phyloP scores from a whole-genome alignment of 2,888 invertebrate species.

The Netelia melanura region DNA sequence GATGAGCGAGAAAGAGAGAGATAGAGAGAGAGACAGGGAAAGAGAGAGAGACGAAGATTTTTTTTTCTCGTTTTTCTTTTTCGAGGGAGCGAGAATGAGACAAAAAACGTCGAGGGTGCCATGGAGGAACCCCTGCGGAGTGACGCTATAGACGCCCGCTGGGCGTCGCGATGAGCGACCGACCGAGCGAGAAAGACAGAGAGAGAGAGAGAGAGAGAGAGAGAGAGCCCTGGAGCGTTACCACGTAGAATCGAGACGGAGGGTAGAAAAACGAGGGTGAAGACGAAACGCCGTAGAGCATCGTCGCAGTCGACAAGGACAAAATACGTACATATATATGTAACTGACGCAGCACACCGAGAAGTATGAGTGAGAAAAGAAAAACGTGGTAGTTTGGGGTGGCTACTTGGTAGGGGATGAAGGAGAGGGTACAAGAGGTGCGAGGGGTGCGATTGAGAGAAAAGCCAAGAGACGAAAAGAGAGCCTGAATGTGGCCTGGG shows the following conservation, averaged over 20 bases:
- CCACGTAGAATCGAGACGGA: conserved; percentile 40
- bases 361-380: conserved; percentile 37
- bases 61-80: conserved; percentile 14
- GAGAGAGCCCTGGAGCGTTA: conserved; percentile 5
- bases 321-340: background rate
- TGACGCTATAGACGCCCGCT: conserved; percentile 52
- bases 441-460: conserved; percentile 77
- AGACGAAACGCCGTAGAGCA: conserved; percentile 37
- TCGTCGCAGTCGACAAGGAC: conserved; percentile 26
- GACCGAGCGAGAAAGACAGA: conserved; percentile 20
- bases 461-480: conserved; percentile 74
- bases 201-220: conserved; percentile 27
- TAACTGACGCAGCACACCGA: background rate
- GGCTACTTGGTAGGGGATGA: conserved; percentile 67
- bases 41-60: conserved; percentile 43
- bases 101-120: conserved; percentile 44
- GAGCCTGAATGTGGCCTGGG: conserved; percentile 66
- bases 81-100: conserved; percentile 44
- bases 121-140: conserved; percentile 60
- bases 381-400: conserved; percentile 50
- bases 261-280: conserved; percentile 51
- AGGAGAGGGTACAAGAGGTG: conserved; percentile 29
- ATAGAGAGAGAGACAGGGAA: conserved; percentile 47
- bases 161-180: conserved; percentile 53
- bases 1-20: conserved; percentile 59